phyloP scores from a whole-genome alignment of 2,888 invertebrate species.

The Zaprionus lineosus region DNA sequence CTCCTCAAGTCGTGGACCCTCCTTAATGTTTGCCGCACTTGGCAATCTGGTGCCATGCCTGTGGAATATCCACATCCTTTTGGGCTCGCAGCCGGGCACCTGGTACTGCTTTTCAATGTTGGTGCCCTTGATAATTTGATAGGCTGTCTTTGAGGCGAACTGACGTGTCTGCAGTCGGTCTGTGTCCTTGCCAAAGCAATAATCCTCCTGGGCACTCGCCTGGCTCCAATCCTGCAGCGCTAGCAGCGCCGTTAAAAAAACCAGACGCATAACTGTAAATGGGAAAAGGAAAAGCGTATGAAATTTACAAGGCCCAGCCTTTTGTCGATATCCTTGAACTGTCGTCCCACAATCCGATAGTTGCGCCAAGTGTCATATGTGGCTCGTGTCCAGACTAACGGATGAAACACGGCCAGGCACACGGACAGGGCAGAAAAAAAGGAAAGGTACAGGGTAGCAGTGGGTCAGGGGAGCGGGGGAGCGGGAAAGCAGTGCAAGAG shows the following conservation, averaged over 20 bases:
- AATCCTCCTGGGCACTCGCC: constrained; percentile 66
- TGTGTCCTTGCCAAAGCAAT: constrained; percentile 80
- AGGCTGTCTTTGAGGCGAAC: constrained; percentile 90
- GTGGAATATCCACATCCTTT: constrained; percentile 88
- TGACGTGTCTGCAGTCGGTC: constrained; percentile 82
- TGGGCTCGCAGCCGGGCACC: constrained; percentile 88
- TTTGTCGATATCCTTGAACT: constrained; percentile 68
- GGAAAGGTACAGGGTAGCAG: too few species aligned
- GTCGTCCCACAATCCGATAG: constrained; percentile 29
- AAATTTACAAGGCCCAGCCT: constrained; percentile 65
- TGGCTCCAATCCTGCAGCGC: constrained; percentile 34
- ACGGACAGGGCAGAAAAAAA: constrained; percentile 6
- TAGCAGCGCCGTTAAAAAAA: constrained; percentile 53
- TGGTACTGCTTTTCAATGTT: constrained; percentile 85
- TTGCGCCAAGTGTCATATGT: constrained; percentile 58
- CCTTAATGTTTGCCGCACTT: constrained; percentile 84
- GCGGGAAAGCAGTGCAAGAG: not conserved
- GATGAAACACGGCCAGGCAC: too few species aligned
- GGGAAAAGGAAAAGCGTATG: constrained; percentile 12
- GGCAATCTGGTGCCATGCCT: constrained; percentile 89
- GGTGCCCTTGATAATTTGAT: constrained; percentile 87
- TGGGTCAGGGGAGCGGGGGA: not conserved
- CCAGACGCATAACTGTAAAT: constrained; percentile 56
- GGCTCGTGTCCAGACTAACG: constrained; percentile 7
- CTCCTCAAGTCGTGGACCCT: constrained; percentile 84